These are phyloP conservation scores for Xiphorhynchus elegans DNA, from an alignment of 2,113 vertebrate species.

Conservation along the genomic window DNA sequence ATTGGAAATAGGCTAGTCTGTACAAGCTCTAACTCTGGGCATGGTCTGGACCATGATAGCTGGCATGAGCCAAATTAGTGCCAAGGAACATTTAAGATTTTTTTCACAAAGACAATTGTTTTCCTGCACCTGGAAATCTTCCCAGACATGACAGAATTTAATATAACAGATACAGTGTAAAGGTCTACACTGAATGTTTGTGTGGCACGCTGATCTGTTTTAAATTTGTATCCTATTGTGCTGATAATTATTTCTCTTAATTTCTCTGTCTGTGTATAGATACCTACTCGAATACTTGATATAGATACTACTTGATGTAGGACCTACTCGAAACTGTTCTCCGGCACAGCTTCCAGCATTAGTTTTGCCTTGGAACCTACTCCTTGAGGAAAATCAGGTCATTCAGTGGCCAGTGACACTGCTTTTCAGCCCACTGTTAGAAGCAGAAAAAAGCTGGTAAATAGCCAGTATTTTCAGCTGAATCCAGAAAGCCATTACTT, in stretches of 20 bases:
- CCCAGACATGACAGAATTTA: neutral
- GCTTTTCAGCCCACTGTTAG: neutral
- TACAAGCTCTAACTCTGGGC: neutral
- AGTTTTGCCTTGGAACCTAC: neutral
- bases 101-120: neutral
- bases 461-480: neutral
- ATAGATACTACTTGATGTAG: too few relatives aligned
- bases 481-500: neutral
- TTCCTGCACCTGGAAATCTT: neutral
- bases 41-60: accelerated
- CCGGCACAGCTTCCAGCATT: neutral
- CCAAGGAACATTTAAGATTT: neutral
- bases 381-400: neutral
- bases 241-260: neutral
- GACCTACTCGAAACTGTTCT: neutral
- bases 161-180: neutral
- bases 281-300: neutral
- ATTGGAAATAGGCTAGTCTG: neutral
- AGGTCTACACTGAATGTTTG: neutral
- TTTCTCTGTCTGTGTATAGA: neutral
- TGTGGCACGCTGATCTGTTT: neutral
- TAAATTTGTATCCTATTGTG: neutral
- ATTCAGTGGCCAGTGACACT: neutral
- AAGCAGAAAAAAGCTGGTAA: neutral
- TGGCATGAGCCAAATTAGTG: neutral